Conservation (phyloP, 2,113 vertebrate genomes). For the Phyllostomus hastatus region DNA sequence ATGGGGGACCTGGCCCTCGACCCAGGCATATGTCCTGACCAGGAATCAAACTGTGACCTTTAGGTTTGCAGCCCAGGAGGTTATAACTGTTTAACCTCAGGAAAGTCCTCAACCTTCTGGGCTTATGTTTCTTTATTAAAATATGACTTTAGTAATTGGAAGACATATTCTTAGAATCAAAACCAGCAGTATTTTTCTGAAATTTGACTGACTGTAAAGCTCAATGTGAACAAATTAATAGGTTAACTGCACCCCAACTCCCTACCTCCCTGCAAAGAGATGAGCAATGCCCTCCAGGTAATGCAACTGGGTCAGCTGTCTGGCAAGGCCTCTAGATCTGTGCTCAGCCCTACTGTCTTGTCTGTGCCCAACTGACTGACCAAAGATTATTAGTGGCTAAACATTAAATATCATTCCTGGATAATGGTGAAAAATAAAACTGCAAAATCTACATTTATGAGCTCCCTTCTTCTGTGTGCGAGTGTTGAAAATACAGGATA, state of each 20-base stretch:
- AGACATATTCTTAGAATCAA: not conserved
- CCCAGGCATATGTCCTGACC: no score
- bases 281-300: not conserved
- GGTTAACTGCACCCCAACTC: not conserved
- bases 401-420: not conserved
- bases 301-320: not conserved
- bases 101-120: not conserved
- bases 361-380: not conserved
- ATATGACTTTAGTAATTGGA: not conserved
- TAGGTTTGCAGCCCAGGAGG: no score
- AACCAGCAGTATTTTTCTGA: not conserved
- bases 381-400: not conserved
- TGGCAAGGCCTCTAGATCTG: not conserved
- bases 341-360: not conserved
- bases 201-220: not conserved
- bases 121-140: not conserved
- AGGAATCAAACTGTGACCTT: no score
- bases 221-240: not conserved
- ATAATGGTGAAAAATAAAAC: not conserved
- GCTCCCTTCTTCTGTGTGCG: not conserved
- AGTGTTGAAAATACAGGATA: not conserved
- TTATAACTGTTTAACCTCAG: not conserved
- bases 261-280: not conserved
- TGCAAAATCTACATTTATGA: not conserved
- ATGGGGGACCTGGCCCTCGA: no score